Evolutionary conservation across 2,888 invertebrate species (phyloP).

Genomic region (Chaetogeoica ovagalla): DNA sequence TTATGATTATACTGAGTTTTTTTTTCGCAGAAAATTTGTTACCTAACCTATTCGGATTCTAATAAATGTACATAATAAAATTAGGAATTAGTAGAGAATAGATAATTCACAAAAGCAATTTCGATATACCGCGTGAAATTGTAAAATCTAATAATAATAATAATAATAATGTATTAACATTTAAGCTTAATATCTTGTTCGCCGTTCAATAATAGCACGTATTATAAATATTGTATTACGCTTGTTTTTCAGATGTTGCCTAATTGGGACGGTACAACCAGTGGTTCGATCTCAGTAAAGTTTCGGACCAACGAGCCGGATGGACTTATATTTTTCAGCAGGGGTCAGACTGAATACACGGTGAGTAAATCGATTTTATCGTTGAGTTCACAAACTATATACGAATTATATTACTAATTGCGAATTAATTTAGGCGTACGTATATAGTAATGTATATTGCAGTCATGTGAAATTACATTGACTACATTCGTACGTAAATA

Average conservation of each 20-base stretch:
- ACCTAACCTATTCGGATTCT: too few relatives aligned
- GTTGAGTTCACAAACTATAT: neutral
- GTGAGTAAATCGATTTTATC: constrained; percentile 5
- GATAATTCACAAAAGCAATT: too few relatives aligned
- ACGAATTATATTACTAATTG: neutral
- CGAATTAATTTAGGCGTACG: neutral
- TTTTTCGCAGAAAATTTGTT: too few relatives aligned
- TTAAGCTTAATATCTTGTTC: neutral
- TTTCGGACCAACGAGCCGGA: constrained; percentile 94
- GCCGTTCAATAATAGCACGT: neutral
- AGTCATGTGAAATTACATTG: too few relatives aligned
- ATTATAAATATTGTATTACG: neutral
- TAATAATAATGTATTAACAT: too few relatives aligned
- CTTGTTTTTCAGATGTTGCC: constrained; percentile 72
- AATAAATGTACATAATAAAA: too few relatives aligned
- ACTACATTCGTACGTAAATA: too few relatives aligned
- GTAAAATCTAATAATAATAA: too few relatives aligned
- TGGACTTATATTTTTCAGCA: constrained; percentile 90
- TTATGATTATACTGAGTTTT: too few relatives aligned
- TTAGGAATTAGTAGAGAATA: too few relatives aligned
- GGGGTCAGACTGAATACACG: constrained; percentile 61
- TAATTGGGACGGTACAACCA: constrained; percentile 87
- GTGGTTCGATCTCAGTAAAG: constrained; percentile 89
- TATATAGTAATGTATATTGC: too few relatives aligned
- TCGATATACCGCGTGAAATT: too few relatives aligned